Evolutionary conservation across 1,140 invertebrate species (phyloP).

Genomic region (Tetranychus cinnabarinus): DNA sequence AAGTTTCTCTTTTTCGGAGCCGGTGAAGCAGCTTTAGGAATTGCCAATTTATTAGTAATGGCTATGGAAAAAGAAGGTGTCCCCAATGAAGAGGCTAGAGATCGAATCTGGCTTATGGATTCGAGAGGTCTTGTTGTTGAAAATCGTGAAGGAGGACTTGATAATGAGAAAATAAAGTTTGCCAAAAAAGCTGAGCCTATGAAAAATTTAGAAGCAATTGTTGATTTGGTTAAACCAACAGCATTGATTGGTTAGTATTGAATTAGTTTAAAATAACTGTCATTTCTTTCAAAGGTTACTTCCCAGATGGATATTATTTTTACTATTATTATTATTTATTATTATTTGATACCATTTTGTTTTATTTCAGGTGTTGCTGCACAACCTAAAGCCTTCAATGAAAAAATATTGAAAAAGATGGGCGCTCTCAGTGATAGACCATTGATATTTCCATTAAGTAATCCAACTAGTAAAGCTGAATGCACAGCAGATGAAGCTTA

Average conservation of each 20-base stretch:
- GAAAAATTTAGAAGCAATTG: slow-evolving; percentile 47
- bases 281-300: neutral
- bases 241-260: slow-evolving; percentile 45
- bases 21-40: slow-evolving; percentile 69
- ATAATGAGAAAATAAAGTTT: slow-evolving; percentile 43
- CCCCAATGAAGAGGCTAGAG: slow-evolving; percentile 41
- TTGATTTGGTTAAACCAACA: slow-evolving; percentile 56
- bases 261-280: neutral
- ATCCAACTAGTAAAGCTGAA: slow-evolving; percentile 85
- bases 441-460: slow-evolving; percentile 81
- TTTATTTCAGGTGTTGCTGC: slow-evolving; percentile 51
- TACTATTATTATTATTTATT: neutral
- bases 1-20: slow-evolving; percentile 74
- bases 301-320: neutral
- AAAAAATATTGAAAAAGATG: slow-evolving; percentile 61
- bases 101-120: slow-evolving; percentile 46
- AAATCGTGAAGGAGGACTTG: slow-evolving; percentile 15
- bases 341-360: neutral
- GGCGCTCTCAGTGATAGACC: slow-evolving; percentile 58
- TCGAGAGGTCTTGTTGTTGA: slow-evolving; percentile 21
- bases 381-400: slow-evolving; percentile 59
- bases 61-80: slow-evolving; percentile 60
- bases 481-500: slow-evolving; percentile 85
- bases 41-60: slow-evolving; percentile 59
- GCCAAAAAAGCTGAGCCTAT: slow-evolving; percentile 55